These are phyloP conservation scores for Zapus hudsonius DNA, from an alignment of 2,113 vertebrate species.

Conservation along the genomic window DNA sequence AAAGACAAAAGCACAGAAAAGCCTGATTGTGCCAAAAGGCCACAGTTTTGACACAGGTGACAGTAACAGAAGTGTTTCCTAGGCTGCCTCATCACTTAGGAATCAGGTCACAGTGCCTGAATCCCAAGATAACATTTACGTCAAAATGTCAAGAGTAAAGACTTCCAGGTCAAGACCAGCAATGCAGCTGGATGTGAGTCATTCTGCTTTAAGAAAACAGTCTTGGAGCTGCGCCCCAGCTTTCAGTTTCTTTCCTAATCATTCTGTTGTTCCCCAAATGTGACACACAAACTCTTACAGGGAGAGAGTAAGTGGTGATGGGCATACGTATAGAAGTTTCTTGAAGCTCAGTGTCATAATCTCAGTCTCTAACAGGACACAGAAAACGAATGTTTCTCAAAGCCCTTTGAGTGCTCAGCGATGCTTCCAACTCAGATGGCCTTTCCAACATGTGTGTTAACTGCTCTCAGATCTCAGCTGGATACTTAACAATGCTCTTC, in stretches of 20 bases:
- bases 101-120: not conserved
- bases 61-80: not conserved
- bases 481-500: conserved; percentile 49
- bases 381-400: not conserved
- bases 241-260: not conserved
- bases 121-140: not conserved
- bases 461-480: conserved; percentile 37
- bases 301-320: not conserved
- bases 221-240: not conserved
- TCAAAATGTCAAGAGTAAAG: not conserved
- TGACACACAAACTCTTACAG: not conserved
- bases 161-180: conserved; percentile 12
- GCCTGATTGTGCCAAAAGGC: not conserved
- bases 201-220: not conserved
- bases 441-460: not conserved
- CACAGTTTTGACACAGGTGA: not conserved
- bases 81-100: not conserved
- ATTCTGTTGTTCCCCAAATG: not conserved
- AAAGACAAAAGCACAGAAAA: not conserved
- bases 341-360: not conserved
- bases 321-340: not conserved
- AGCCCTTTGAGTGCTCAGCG: not conserved
- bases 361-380: not conserved
- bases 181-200: not conserved
- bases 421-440: not conserved